phyloP scores from a whole-genome alignment of 92 coral and sea anemone genomes.

The Umimayanthus chanpuru region DNA sequence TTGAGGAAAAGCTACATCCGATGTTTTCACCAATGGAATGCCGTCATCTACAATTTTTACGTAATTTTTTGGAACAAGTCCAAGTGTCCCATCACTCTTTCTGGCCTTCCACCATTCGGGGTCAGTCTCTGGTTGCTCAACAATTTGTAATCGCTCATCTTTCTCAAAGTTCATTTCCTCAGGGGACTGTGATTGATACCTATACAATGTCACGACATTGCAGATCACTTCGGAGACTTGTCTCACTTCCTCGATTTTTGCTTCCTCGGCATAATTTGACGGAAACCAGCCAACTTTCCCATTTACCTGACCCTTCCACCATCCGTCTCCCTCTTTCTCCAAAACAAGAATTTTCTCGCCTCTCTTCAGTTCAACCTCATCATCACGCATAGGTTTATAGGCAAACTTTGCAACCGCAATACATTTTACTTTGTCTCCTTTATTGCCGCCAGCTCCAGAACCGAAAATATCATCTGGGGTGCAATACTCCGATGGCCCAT shows the following conservation, averaged over 20 bases:
- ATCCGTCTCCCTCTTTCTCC: slow-evolving; percentile 95
- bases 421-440: slow-evolving; percentile 55
- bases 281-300: slow-evolving; percentile 91
- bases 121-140: slow-evolving; percentile 90
- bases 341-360: slow-evolving; percentile 84
- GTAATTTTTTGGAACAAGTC: slow-evolving; percentile 95
- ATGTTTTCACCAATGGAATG: slow-evolving; percentile 39
- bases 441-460: slow-evolving; percentile 47
- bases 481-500: slow-evolving; percentile 76
- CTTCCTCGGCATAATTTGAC: slow-evolving; percentile 79
- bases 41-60: slow-evolving; percentile 73
- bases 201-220: slow-evolving; percentile 84
- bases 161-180: slow-evolving; percentile 91
- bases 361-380: slow-evolving; percentile 85
- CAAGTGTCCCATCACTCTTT: slow-evolving; percentile 83
- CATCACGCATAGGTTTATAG: slow-evolving; percentile 82
- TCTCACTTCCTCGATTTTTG: slow-evolving; percentile 27
- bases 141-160: slow-evolving; percentile 82
- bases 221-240: slow-evolving; percentile 59
- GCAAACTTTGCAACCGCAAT: slow-evolving; percentile 81
- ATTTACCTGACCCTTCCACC: slow-evolving; percentile 94
- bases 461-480: slow-evolving; percentile 79
- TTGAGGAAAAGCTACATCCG: slow-evolving; percentile 32
- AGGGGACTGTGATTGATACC: slow-evolving; percentile 72
- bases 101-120: slow-evolving; percentile 98